phyloP scores from a whole-genome alignment of 2,113 vertebrate species.

The Coryphaenoides rupestris region DNA sequence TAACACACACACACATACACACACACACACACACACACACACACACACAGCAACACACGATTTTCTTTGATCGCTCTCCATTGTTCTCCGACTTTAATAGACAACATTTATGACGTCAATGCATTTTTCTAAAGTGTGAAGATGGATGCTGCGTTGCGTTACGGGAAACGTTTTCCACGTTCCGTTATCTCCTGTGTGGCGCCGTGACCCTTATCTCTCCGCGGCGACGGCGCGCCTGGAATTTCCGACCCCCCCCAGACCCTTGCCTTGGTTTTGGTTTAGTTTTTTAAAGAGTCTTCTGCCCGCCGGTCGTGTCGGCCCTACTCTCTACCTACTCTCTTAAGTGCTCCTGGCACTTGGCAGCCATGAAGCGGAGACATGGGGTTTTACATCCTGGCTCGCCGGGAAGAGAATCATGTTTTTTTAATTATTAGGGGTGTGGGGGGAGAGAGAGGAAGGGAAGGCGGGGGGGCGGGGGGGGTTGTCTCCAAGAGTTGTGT shows the following conservation, averaged over 20 bases:
- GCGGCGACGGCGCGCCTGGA: conserved; percentile 8
- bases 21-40: too few species aligned
- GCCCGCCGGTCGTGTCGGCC: conserved; percentile 3
- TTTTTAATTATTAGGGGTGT: conserved; percentile 21
- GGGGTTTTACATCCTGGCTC: conserved; percentile 30
- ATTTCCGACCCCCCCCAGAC: not conserved
- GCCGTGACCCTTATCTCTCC: not conserved
- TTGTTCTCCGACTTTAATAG: too few species aligned
- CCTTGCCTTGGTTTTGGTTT: not conserved
- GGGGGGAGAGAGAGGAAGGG: too few species aligned
- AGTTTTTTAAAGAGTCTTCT: conserved; percentile 11
- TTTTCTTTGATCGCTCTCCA: too few species aligned
- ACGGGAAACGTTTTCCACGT: not conserved
- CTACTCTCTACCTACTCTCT: conserved; percentile 19
- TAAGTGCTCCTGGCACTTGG: conserved; percentile 35
- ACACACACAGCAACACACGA: too few species aligned
- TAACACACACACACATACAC: too few species aligned
- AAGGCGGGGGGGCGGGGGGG: too few species aligned
- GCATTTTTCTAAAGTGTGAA: too few species aligned
- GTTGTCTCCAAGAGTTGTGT: conserved; percentile 27
- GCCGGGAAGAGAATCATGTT: conserved; percentile 43
- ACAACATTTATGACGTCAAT: too few species aligned
- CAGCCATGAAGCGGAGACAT: conserved; percentile 32
- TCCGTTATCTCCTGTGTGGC: not conserved
- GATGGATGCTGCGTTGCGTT: too few species aligned